Evolutionary conservation across 1,140 invertebrate genomes (phyloP).

Genomic region (Cherax quadricarinatus): DNA sequence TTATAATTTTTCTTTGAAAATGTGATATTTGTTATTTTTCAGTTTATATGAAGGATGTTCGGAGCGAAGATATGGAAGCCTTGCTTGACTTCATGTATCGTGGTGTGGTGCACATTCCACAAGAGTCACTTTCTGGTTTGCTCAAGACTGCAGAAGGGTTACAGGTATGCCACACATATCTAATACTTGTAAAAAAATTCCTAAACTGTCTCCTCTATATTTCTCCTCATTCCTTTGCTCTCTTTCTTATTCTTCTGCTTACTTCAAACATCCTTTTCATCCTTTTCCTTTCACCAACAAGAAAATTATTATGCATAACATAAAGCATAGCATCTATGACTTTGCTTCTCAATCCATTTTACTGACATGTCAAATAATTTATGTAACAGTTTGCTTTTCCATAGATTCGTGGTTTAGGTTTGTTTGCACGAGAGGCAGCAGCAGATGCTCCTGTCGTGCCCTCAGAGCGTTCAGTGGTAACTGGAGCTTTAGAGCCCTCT

Average conservation of each 20-base stretch:
- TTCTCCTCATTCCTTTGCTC: neutral
- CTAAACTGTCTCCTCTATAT: neutral
- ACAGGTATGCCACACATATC: conserved; percentile 81
- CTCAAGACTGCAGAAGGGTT: conserved; percentile 88
- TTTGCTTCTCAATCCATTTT: neutral
- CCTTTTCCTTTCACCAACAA: no score
- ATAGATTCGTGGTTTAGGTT: conserved; percentile 67
- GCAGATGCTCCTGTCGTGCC: conserved; percentile 7
- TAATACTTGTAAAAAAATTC: neutral
- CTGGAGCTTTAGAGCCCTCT: conserved; percentile 65
- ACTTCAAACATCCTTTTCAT: no score
- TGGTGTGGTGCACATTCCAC: conserved; percentile 93
- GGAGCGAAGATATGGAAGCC: conserved; percentile 90
- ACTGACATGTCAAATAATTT: neutral
- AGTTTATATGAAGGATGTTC: conserved; percentile 92
- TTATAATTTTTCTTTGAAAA: neutral
- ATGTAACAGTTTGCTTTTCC: neutral
- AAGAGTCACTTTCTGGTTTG: conserved; percentile 91
- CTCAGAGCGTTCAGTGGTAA: conserved; percentile 52
- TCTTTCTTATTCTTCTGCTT: no score
- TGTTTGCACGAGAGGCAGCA: conserved; percentile 69
- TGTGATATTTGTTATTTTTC: neutral
- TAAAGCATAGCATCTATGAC: no score
- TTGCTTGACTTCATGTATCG: conserved; percentile 95
- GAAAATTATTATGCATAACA: no score